A percentile compares a stretch with the other conserved stretches of the same genome.
Evolutionary conservation across 1,140 invertebrate genomes (phyloP).

Genomic region (Halyomorpha halys): DNA sequence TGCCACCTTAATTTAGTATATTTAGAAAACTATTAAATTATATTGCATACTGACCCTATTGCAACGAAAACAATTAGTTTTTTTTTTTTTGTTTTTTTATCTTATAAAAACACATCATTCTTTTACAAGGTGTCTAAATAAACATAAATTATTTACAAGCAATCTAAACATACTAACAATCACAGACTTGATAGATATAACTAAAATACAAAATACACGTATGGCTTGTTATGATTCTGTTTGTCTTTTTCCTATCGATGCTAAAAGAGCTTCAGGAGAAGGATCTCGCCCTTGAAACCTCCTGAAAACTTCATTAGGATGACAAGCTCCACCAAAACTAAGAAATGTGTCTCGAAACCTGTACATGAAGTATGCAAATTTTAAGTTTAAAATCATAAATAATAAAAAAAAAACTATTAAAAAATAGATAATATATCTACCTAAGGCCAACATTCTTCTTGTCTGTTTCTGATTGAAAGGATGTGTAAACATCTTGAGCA

Average conservation of each 20-base stretch:
- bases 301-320: conserved; percentile 74
- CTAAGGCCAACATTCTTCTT: conserved; percentile 1
- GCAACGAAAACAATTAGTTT: no score
- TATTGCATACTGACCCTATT: no score
- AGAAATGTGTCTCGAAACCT: conserved; percentile 80
- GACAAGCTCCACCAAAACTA: conserved; percentile 64
- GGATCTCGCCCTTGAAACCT: conserved; percentile 85
- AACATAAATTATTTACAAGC: no score
- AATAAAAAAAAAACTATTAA: background rate
- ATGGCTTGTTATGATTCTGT: no score
- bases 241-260: conserved; percentile 44
- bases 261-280: conserved; percentile 66
- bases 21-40: no score
- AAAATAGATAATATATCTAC: background rate
- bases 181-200: conserved; percentile 8
- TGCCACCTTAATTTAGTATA: no score
- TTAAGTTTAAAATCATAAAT: background rate
- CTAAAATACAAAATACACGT: background rate
- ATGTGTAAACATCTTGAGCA: conserved; percentile 77
- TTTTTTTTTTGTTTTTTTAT: no score
- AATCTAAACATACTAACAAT: background rate
- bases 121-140: no score
- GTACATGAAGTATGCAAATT: conserved; percentile 17
- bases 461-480: conserved; percentile 57
- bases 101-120: no score